These are phyloP conservation scores for Molanna angustata DNA, from an alignment of 2,888 invertebrate genomes.

Conservation along the genomic window DNA sequence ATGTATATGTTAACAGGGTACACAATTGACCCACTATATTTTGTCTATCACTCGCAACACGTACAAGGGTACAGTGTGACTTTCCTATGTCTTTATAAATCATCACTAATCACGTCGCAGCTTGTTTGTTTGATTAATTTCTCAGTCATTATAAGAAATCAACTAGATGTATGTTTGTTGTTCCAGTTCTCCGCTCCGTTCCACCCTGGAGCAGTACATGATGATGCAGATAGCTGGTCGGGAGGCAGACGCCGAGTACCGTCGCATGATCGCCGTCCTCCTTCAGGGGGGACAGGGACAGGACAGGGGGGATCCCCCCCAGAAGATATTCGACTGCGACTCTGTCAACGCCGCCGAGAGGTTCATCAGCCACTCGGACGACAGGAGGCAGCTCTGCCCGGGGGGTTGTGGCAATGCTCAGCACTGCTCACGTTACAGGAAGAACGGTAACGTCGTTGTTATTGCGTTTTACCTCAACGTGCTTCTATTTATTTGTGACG, in stretches of 20 bases:
- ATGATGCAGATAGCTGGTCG: constrained; percentile 13
- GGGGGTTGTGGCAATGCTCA: constrained; percentile 18
- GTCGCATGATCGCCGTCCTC: background rate
- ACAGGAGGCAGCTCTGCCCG: constrained; percentile 11
- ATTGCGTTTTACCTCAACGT: too few species aligned
- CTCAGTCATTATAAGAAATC: too few species aligned
- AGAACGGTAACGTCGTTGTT: background rate
- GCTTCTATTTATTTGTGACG: too few species aligned
- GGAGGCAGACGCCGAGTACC: constrained; percentile 6
- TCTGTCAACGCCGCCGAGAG: constrained; percentile 19
- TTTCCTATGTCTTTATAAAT: too few species aligned
- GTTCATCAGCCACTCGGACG: constrained; percentile 4
- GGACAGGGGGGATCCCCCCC: constrained; percentile 15
- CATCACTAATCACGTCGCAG: too few species aligned
- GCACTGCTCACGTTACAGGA: constrained; percentile 12
- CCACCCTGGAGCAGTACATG: constrained; percentile 17
- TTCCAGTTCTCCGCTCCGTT: constrained; percentile 13
- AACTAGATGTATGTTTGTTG: too few species aligned
- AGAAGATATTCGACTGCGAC: constrained; percentile 28
- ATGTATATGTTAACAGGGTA: too few species aligned
- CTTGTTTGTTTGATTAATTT: too few species aligned
- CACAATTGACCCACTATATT: too few species aligned
- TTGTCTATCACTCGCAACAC: too few species aligned
- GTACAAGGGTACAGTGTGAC: too few species aligned
- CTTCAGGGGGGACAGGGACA: too few species aligned